These are phyloP conservation scores for Bombus huntii DNA, from an alignment of 1,140 invertebrate genomes.

Conservation along the genomic window DNA sequence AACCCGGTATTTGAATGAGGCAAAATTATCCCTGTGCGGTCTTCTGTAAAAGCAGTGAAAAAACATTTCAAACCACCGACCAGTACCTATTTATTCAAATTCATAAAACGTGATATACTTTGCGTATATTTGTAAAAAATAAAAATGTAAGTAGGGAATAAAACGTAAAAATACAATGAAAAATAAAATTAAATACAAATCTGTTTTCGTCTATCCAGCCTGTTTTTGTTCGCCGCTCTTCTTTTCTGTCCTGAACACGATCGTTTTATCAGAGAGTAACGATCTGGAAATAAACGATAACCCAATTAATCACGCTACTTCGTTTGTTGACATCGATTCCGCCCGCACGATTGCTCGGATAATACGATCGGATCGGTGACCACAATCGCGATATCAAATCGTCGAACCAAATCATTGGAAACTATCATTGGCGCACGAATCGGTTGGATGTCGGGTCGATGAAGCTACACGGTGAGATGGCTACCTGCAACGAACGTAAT, in stretches of 20 bases:
- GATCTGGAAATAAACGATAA: constrained; percentile 9
- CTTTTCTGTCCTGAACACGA: background rate
- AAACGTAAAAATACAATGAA: background rate
- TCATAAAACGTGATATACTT: background rate
- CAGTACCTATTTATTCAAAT: background rate
- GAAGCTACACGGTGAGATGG: background rate
- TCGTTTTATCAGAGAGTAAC: background rate
- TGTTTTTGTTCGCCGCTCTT: background rate
- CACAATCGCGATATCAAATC: constrained; percentile 9
- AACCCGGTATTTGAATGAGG: background rate
- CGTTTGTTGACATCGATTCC: constrained; percentile 7
- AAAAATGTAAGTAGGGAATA: accelerated
- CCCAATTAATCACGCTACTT: constrained; percentile 3
- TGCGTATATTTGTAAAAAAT: background rate
- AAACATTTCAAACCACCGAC: no score
- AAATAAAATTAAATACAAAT: background rate
- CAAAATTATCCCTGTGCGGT: constrained; percentile 1
- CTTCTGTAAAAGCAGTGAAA: background rate
- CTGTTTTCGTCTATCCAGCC: background rate
- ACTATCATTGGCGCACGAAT: background rate
- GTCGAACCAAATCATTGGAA: background rate
- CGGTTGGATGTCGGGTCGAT: background rate
- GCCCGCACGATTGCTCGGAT: background rate
- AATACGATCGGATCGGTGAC: background rate
- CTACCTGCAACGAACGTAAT: background rate